Evolutionary conservation across 2,113 vertebrate species (phyloP), one percentile per base, ranked within the genome.

Genomic region (Pluvialis apricaria): DNA sequence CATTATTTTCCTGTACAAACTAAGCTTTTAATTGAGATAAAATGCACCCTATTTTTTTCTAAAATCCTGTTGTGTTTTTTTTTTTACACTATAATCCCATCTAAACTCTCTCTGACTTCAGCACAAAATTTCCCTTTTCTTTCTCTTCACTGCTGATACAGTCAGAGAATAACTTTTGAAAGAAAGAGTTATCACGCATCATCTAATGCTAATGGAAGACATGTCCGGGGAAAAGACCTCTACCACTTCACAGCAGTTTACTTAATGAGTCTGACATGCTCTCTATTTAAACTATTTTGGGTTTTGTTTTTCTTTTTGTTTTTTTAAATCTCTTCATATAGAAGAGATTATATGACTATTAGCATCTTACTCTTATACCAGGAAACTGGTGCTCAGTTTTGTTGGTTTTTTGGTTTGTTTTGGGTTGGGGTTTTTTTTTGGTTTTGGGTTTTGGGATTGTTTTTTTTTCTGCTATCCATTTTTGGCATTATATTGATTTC

Each of bases 251-350:
- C 3, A 47, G 5, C 3, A 55, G 31, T 75, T 76, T 83, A 21
- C 28, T 1, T 31, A 47, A 4, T 66, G 51, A 75, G 11, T 61
- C 9, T 70, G 36, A 45, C 10, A 60, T 20, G 6, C 3, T 66
- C 14, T 52, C 16, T 64, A 0, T 44, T 78, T 72, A 38, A 69
- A 29, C 6, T 38, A 1, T 4, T 8, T 2, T 47, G 16, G 2
- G 2, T 15, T 58, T 26, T 57, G 7, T 16, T 62, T 38, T 68
- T 45, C 4, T 64, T 45, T 4, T 11, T 10, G 32, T 55, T 55
- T 31, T 47, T 47, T 45, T 26, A 12, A 72, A 88, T 82, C 1
- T 40, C 17, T 69, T 54, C 3, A 25, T 40, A 13, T 17, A 32
- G 11, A 60, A 61, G 9, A 73, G 13, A 47, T 22, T 81, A 26